Conservation (phyloP, 2,113 vertebrate genomes). For the Lophius piscatorius region DNA sequence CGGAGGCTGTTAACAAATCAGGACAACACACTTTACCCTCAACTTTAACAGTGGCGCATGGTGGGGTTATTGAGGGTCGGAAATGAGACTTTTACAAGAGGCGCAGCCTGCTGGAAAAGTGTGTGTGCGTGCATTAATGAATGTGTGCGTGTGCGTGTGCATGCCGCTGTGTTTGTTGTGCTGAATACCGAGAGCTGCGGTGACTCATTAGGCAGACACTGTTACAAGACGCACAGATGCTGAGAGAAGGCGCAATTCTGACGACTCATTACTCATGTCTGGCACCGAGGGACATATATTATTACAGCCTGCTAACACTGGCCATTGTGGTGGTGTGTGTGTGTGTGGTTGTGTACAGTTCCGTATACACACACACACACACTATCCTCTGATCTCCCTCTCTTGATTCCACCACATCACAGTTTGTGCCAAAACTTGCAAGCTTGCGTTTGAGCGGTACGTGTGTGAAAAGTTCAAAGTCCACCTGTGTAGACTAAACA, state of each 20-base stretch:
- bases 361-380: neutral
- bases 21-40: conserved; percentile 40
- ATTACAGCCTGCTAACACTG: conserved; percentile 33
- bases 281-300: conserved; percentile 15
- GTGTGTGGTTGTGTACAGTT: neutral
- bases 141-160: conserved; percentile 5
- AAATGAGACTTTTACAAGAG: conserved; percentile 70
- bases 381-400: conserved; percentile 25
- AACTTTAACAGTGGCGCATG: conserved; percentile 59
- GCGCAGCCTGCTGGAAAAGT: conserved; percentile 29
- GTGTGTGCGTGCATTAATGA: conserved; percentile 33
- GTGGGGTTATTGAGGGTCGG: conserved; percentile 43
- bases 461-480: conserved; percentile 54
- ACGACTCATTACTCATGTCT: conserved; percentile 54
- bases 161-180: conserved; percentile 37
- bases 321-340: neutral
- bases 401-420: conserved; percentile 40
- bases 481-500: conserved; percentile 80
- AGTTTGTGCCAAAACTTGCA: conserved; percentile 32
- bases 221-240: conserved; percentile 23
- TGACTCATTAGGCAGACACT: conserved; percentile 58
- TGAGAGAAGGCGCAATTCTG: conserved; percentile 1
- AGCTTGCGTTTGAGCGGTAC: conserved; percentile 49
- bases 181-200: conserved; percentile 52
- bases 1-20: conserved; percentile 58